Evolutionary conservation across 2,888 invertebrate genomes (phyloP).

Genomic region (Drosophila recens): DNA sequence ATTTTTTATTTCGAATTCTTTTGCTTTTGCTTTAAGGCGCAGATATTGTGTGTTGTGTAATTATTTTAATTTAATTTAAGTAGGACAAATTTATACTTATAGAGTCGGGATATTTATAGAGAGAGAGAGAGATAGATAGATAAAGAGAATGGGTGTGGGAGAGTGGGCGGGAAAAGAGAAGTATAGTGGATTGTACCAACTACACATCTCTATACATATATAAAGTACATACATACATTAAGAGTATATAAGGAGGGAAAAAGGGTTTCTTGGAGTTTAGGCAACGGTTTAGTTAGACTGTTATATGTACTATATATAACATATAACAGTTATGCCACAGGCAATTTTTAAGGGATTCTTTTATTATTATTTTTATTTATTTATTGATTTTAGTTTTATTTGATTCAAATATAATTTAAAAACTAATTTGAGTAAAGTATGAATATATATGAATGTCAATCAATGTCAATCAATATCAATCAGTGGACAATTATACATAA

Average conservation of each 20-base stretch:
- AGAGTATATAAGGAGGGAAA: not conserved
- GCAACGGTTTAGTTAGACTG: conserved; percentile 35
- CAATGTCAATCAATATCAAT: conserved; percentile 29
- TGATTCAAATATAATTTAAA: conserved; percentile 25
- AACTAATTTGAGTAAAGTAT: conserved; percentile 23
- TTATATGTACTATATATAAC: conserved; percentile 34
- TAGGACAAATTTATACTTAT: conserved; percentile 13
- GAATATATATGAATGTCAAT: conserved; percentile 21
- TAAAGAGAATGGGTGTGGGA: not conserved
- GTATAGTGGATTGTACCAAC: conserved; percentile 15
- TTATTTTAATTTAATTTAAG: conserved; percentile 15
- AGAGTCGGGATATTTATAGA: conserved; percentile 3
- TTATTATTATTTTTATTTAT: not conserved
- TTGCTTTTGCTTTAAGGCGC: conserved; percentile 30
- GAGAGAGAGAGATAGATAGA: conserved; percentile 7
- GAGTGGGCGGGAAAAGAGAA: not conserved
- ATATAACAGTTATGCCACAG: conserved; percentile 44
- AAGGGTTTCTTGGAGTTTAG: conserved; percentile 26
- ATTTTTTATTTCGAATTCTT: not conserved
- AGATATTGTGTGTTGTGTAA: conserved; percentile 10
- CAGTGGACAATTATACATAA: conserved; percentile 42
- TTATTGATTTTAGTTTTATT: conserved; percentile 3
- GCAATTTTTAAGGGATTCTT: conserved; percentile 16
- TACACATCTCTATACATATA: not conserved
- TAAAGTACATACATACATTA: conserved; percentile 11